Evolutionary conservation across 2,888 invertebrate species (phyloP).

Genomic region (Drosophila anomalata): DNA sequence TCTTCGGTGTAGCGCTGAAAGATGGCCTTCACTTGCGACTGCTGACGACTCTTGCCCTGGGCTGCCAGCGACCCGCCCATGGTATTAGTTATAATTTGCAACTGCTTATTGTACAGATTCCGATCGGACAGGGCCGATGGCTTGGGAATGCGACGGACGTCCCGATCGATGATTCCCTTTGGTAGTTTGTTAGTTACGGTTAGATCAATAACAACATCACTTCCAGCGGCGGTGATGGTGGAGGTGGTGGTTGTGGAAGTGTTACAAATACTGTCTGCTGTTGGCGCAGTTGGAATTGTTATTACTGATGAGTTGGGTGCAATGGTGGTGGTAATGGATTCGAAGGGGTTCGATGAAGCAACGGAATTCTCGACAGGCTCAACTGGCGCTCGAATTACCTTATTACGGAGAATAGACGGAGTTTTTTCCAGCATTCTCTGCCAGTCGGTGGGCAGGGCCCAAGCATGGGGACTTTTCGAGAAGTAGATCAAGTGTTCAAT

Average conservation of each 20-base stretch:
- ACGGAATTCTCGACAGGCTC: slow-evolving; percentile 11
- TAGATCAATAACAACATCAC: slow-evolving; percentile 13
- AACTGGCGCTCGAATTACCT: slow-evolving; percentile 80
- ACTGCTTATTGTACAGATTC: slow-evolving; percentile 69
- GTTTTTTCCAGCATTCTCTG: slow-evolving; percentile 81
- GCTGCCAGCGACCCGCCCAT: slow-evolving; percentile 59
- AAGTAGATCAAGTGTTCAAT: slow-evolving; percentile 82
- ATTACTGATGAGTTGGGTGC: slow-evolving; percentile 61
- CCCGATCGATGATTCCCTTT: slow-evolving; percentile 46
- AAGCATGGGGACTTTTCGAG: slow-evolving; percentile 83
- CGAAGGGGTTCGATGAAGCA: slow-evolving; percentile 45
- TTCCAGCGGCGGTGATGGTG: slow-evolving; percentile 13
- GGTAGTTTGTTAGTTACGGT: slow-evolving; percentile 62
- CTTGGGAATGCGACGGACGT: slow-evolving; percentile 50
- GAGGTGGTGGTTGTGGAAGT: slow-evolving; percentile 11
- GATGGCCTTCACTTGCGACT: slow-evolving; percentile 46
- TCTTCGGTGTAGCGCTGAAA: slow-evolving; percentile 69
- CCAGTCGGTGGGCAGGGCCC: slow-evolving; percentile 83
- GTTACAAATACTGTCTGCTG: slow-evolving; percentile 5
- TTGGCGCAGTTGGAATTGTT: slow-evolving; percentile 31
- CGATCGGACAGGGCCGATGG: slow-evolving; percentile 64
- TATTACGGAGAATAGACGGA: slow-evolving; percentile 83
- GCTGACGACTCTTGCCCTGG: slow-evolving; percentile 30
- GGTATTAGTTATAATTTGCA: slow-evolving; percentile 70
- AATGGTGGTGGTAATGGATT: slow-evolving; percentile 35